Evolutionary conservation across 2,888 invertebrate species (phyloP).

Genomic region (Eupelmus urozonus): DNA sequence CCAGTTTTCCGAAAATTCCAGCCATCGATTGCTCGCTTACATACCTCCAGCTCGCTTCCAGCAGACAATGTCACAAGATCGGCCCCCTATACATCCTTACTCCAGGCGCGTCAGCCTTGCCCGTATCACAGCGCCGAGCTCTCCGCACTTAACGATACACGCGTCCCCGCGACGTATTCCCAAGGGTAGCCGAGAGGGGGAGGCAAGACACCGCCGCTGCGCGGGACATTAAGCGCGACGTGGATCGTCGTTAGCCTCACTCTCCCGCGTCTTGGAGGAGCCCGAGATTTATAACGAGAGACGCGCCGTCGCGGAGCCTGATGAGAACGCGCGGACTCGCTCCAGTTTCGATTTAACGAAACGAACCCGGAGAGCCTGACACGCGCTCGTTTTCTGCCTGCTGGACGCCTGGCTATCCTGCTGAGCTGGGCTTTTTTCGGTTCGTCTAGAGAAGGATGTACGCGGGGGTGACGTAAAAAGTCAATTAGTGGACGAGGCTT

Average conservation of each 20-base stretch:
- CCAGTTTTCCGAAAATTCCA: too few species aligned
- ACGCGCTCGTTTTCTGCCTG: background rate
- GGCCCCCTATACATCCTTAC: too few species aligned
- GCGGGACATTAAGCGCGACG: slow-evolving; percentile 63
- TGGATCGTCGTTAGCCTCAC: slow-evolving; percentile 65
- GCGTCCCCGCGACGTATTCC: slow-evolving; percentile 4
- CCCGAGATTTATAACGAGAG: slow-evolving; percentile 66
- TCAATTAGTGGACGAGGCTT: too few species aligned
- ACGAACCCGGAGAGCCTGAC: background rate
- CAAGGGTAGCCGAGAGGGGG: background rate
- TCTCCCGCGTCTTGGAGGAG: slow-evolving; percentile 35
- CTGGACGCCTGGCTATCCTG: too few species aligned
- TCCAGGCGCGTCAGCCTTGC: too few species aligned
- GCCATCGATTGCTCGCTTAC: too few species aligned
- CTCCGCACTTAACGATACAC: too few species aligned
- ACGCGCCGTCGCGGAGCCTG: slow-evolving; percentile 58
- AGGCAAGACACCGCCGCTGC: too few species aligned
- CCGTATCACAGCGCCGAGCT: too few species aligned
- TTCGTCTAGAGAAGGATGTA: background rate
- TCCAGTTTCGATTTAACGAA: slow-evolving; percentile 48
- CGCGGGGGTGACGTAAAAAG: background rate
- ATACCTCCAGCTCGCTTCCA: too few species aligned
- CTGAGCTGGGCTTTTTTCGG: background rate
- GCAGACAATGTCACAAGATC: too few species aligned
- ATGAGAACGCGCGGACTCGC: slow-evolving; percentile 54